Evolutionary conservation across 2,797 vertebrate genomes (phyloP), one percentile per base, ranked within the genome.

Genomic region (Anguilla obscura): DNA sequence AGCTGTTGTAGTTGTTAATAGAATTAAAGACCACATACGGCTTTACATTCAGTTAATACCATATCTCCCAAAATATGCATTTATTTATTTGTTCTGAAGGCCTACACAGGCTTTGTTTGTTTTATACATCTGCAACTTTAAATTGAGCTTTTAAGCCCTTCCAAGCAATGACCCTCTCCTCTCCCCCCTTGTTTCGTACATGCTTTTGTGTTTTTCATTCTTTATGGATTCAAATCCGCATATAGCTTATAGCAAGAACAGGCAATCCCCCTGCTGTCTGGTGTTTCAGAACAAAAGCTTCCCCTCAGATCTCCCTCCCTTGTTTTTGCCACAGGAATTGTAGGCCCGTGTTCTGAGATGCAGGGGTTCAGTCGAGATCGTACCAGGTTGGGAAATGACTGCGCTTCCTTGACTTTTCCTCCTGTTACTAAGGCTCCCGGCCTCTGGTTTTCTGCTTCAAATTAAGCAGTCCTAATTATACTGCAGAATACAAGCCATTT

Each of bases 1-100:
- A 91, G 90, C 88, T 50, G 90, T 91, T 91, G 90, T 60, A 84
- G 89, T 90, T 90, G 90, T 92, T 93, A 94, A 91, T 92, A 91
- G 90, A n/a, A 48, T 91, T 90, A 86, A 91, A 90, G 89, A 85
- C 82, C 40, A 86, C 79, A 86, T 66, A 4, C 84, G 87, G 89
- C 86, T 87, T 85, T n/a, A 66, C 92, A 90, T 90, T 88, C 92
- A 91, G 91, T 92, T 91, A 91, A 91, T 93, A 93, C 91, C 40
- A 80, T 48, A 48, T n/a, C 79, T 82, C 79, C 45, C 1, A 9
- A n/a, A 82, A 82, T n/a, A 50, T 82, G 40, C 45, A 45, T 82
- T 82, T 82, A 48, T 50, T 82, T 82, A 82, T 82, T 48, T 82
- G 24, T 24, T 82, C 16, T 45, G 50, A 82, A 82, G 16, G 79